Evolutionary conservation across 2,888 invertebrate genomes (phyloP).

Genomic region (Shargacucullia verbasci): DNA sequence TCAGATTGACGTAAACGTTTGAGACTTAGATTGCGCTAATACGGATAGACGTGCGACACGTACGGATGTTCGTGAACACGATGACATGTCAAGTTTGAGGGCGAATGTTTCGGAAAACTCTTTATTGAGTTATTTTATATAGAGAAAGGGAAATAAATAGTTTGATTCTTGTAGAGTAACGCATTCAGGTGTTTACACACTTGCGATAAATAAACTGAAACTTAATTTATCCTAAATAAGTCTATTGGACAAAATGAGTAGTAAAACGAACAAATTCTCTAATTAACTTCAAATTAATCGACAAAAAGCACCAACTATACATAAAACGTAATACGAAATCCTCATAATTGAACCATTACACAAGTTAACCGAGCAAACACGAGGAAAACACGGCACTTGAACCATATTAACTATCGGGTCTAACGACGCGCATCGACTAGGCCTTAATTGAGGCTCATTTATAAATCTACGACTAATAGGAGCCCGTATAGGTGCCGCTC

Average conservation of each 20-base stretch:
- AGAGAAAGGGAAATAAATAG: too few relatives aligned
- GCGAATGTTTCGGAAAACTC: neutral
- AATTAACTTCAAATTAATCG: neutral
- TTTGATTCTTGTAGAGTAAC: too few relatives aligned
- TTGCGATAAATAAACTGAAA: too few relatives aligned
- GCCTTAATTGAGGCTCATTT: constrained; percentile 72
- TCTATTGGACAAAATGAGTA: neutral
- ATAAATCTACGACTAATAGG: constrained; percentile 65
- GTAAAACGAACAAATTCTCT: neutral
- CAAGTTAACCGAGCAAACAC: constrained; percentile 29
- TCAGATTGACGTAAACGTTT: constrained; percentile 78
- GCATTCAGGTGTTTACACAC: too few relatives aligned
- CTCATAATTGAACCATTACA: constrained; percentile 30
- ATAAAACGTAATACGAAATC: constrained; percentile 9
- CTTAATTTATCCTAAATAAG: too few relatives aligned
- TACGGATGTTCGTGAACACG: constrained; percentile 15
- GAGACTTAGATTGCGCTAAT: constrained; percentile 72
- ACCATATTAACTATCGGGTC: constrained; percentile 49
- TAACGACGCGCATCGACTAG: constrained; percentile 48
- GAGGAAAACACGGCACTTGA: constrained; percentile 35
- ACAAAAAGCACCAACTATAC: neutral
- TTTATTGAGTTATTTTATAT: too few relatives aligned
- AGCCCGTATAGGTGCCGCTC: constrained; percentile 59
- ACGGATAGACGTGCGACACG: constrained; percentile 35
- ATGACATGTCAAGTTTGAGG: constrained; percentile 15